Evolutionary conservation across 2,113 vertebrate genomes (phyloP).

Genomic region (Perognathus longimembris): DNA sequence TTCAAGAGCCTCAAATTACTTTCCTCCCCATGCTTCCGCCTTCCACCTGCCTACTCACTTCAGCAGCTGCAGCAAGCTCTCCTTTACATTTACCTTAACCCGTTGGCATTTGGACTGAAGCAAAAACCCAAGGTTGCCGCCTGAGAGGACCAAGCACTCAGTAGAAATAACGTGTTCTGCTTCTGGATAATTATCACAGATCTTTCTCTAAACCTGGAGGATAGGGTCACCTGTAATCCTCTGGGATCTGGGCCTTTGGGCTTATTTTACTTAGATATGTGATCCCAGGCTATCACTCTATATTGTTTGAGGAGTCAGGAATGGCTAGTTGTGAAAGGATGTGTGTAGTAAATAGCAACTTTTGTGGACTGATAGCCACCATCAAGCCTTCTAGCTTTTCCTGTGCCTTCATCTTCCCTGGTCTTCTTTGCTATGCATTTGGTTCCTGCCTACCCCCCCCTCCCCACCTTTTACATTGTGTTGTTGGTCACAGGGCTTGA

Average conservation of each 20-base stretch:
- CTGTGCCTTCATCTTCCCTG: not conserved
- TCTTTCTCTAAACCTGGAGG: not conserved
- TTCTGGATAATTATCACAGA: conserved; percentile 6
- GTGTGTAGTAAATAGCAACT: not conserved
- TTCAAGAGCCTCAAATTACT: not conserved
- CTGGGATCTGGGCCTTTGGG: not conserved
- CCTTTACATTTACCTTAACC: not conserved
- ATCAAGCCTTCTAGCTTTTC: not conserved
- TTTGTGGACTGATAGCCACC: rapidly evolving
- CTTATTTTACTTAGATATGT: not conserved
- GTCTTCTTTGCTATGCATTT: not conserved
- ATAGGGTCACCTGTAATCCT: not conserved
- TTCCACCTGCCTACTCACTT: not conserved
- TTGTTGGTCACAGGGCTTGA: no score
- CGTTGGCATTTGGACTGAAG: not conserved
- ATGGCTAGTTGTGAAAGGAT: not conserved
- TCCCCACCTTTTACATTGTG: no score
- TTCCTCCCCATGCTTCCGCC: not conserved
- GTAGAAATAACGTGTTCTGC: not conserved
- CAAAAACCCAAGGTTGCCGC: not conserved
- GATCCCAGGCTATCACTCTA: not conserved
- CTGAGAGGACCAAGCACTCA: not conserved
- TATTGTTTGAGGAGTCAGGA: not conserved
- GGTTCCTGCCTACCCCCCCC: no score
- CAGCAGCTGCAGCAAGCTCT: not conserved